Conservation (phyloP, 30 jellyfish, hydroid and myxozoan genomes). For the Chrysaora quinquecirrha region DNA sequence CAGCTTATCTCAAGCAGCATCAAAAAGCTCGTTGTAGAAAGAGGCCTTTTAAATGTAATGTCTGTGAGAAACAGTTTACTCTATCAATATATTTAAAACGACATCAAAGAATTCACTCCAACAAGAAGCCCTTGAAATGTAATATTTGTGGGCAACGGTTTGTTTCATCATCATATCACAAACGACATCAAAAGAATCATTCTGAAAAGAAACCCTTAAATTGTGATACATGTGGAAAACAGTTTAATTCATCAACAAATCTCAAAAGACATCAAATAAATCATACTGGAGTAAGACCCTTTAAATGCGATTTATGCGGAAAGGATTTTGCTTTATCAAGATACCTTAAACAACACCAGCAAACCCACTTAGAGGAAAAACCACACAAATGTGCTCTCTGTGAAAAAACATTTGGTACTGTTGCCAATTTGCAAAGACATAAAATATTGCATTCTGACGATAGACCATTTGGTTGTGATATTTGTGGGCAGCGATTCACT, state of each 20-base stretch:
- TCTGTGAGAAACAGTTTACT: conserved; percentile 14
- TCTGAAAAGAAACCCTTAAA: not conserved
- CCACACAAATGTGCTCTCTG: conserved; percentile 15
- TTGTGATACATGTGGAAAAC: conserved; percentile 9
- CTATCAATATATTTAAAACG: conserved; percentile 3
- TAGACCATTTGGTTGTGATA: not conserved
- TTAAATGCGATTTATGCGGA: conserved; percentile 22
- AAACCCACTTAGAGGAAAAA: conserved; percentile 15
- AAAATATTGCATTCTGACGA: not conserved
- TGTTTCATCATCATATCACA: not conserved
- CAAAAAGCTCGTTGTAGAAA: conserved; percentile 15
- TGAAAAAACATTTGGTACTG: not conserved
- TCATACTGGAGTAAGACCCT: conserved; percentile 31
- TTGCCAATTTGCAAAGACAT: not conserved
- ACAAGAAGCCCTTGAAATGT: conserved; percentile 37
- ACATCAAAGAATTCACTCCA: conserved; percentile 26
- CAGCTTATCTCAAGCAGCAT: conserved; percentile 12
- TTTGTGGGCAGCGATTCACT: conserved; percentile 26
- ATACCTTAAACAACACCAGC: not conserved
- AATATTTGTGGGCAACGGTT: conserved; percentile 11
- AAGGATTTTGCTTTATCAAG: conserved; percentile 16
- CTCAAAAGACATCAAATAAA: conserved; percentile 13
- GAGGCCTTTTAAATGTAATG: conserved; percentile 25
- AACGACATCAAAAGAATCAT: conserved; percentile 22
- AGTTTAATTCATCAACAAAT: conserved; percentile 12